Percentiles rank a stretch among this genome's conserved stretches.
Conservation (phyloP, 2,888 invertebrate species). For the Muschampia plurimacula region DNA sequence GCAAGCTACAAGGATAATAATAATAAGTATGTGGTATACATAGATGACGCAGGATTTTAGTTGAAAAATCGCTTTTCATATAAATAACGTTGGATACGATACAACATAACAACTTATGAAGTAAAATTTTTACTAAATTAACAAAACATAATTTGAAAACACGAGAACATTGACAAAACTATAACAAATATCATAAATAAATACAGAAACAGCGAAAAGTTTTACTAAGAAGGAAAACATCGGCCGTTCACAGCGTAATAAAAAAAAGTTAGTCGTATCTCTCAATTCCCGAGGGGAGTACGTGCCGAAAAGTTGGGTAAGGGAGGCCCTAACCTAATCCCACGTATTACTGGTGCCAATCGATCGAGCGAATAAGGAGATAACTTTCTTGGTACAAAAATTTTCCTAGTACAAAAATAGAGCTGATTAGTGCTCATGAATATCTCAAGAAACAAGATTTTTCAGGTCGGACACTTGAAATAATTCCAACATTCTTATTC, state of each 20-base stretch:
- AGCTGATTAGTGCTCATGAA: slow-evolving; percentile 18
- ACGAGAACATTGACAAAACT: slow-evolving; percentile 21
- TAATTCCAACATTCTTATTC: slow-evolving; percentile 26
- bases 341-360: slow-evolving; percentile 26
- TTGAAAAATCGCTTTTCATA: neutral
- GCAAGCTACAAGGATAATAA: no score
- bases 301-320: slow-evolving; percentile 50
- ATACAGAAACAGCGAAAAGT: slow-evolving; percentile 35
- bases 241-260: slow-evolving; percentile 39
- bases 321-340: slow-evolving; percentile 35
- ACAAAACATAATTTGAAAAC: slow-evolving; percentile 31
- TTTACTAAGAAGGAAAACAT: slow-evolving; percentile 39
- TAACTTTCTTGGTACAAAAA: slow-evolving; percentile 9
- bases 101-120: no score
- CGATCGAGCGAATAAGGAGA: slow-evolving; percentile 14
- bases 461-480: slow-evolving; percentile 28
- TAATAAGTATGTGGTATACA: no score
- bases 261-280: slow-evolving; percentile 41
- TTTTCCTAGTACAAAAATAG: neutral
- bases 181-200: slow-evolving; percentile 36
- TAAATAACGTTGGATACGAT: no score
- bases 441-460: slow-evolving; percentile 26
- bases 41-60: neutral
- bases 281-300: slow-evolving; percentile 48
- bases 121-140: no score